Base-by-base conservation (phyloP, 2,113 vertebrate genomes). In the Corythornis cristatus region DNA sequence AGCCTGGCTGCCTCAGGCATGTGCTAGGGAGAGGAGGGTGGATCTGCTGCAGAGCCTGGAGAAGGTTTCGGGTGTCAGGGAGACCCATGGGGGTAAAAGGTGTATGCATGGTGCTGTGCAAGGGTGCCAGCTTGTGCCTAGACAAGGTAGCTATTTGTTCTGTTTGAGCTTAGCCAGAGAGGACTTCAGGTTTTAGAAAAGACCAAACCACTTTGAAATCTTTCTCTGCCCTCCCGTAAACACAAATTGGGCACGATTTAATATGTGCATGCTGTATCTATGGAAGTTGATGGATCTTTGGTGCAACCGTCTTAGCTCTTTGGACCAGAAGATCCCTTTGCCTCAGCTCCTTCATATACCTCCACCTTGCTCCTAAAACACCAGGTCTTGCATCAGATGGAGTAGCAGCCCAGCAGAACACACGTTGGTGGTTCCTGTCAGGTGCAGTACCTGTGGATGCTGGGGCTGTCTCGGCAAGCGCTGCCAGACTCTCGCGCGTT, bases 361-460 rank as follows among this genome's bases (percentile, higher is more conserved):
- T 82, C 31, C 21, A 12, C 26, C 16, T 45, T 53, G n/a, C 48
- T 73, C 40, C 45, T 61, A 5, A 50, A 51, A 20, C 11, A 54
- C 18, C 56, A 48, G 13, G 40, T n/a, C 0, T 53, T 53, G n/a
- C 20, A 22, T 72, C 33, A 51, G 66, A 2, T 29, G 22, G 40
- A 72, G 45, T 35, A 43, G 3, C 21, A 56, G 48, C 81, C 25
- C 15, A 5, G 22, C 16, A 26, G 15, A 43, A 3, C 46, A 61
- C 19, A 15, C 1, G 0, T 1, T 0, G 3, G 22, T 20, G 25
- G 51, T 6, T 83, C 54, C 67, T 79, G 78, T 58, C 74, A 76
- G 56, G 40, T 1, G 0, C 0, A 0, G 31, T 72, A 50, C 67
- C 42, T 60, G 62, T 15, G 40, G 25, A 50, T 0, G 0, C 15